These are phyloP conservation scores for Myotis yumanensis DNA, from an alignment of 2,113 vertebrate genomes.

Conservation along the genomic window DNA sequence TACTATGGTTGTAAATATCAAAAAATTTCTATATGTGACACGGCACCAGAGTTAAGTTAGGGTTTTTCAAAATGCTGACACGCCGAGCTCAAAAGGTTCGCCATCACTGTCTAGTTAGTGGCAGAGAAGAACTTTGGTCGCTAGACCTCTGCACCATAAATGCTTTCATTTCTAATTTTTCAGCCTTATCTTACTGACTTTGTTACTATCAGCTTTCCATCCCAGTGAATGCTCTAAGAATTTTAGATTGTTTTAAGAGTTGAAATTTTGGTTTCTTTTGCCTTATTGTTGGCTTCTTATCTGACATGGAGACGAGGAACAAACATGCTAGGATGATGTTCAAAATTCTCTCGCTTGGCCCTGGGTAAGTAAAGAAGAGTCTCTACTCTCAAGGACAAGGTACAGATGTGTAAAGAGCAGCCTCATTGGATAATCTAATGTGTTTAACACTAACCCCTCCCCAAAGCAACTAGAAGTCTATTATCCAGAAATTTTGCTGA, in stretches of 20 bases:
- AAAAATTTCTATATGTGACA: too few relatives aligned
- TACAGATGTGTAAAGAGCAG: not conserved
- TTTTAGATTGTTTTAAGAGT: not conserved
- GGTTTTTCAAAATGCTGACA: too few relatives aligned
- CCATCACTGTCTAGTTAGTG: not conserved
- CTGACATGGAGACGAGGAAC: not conserved
- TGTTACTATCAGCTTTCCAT: not conserved
- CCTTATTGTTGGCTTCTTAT: slow-evolving; percentile 6
- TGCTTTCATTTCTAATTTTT: slow-evolving; percentile 13
- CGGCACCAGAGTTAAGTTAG: too few relatives aligned
- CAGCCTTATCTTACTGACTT: not conserved
- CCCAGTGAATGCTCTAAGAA: not conserved
- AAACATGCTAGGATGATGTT: not conserved
- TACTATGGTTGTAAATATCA: too few relatives aligned
- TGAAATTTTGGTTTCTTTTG: not conserved
- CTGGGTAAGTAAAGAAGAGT: not conserved
- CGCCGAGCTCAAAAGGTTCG: too few relatives aligned
- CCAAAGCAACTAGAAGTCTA: not conserved
- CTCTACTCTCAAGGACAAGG: not conserved
- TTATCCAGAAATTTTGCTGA: not conserved
- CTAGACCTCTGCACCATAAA: not conserved
- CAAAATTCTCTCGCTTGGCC: not conserved
- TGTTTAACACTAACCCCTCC: not conserved
- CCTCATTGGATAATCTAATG: not conserved
- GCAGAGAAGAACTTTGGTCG: not conserved